Conservation (phyloP, 1,140 invertebrate genomes). For the Rhizoglyphus robini region DNA sequence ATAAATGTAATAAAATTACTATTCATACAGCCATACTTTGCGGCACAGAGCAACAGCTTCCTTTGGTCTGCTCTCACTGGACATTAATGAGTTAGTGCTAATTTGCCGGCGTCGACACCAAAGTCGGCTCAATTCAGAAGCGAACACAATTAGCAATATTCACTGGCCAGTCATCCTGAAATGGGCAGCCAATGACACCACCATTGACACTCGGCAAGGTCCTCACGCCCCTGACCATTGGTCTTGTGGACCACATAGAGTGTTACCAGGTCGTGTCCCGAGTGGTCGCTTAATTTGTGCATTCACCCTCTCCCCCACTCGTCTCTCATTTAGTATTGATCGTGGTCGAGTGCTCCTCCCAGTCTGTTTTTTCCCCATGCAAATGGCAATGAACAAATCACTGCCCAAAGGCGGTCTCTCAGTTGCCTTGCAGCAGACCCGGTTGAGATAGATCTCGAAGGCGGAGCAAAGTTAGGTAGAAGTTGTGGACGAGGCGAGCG, state of each 20-base stretch:
- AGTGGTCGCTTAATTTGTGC: no score
- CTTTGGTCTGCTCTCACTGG: background rate
- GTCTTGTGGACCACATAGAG: no score
- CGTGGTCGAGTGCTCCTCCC: background rate
- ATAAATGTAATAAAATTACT: background rate
- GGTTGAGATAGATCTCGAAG: no score
- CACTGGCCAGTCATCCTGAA: background rate
- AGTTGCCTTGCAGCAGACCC: background rate
- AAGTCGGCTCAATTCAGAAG: no score
- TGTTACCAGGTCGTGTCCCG: no score
- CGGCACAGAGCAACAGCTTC: no score
- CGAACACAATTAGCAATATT: background rate
- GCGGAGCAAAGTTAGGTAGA: no score
- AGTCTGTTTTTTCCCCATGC: background rate
- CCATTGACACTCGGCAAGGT: background rate
- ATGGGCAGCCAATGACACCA: background rate
- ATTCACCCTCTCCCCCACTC: no score
- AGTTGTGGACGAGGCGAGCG: no score
- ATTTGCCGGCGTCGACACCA: background rate
- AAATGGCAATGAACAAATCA: background rate
- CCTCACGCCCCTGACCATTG: background rate
- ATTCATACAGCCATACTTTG: background rate
- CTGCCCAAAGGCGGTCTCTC: constrained; percentile 1
- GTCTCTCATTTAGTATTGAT: no score
- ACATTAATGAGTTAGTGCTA: constrained; percentile 6